Base-by-base conservation (phyloP, 2,888 invertebrate genomes). In the Microchrysa polita region DNA sequence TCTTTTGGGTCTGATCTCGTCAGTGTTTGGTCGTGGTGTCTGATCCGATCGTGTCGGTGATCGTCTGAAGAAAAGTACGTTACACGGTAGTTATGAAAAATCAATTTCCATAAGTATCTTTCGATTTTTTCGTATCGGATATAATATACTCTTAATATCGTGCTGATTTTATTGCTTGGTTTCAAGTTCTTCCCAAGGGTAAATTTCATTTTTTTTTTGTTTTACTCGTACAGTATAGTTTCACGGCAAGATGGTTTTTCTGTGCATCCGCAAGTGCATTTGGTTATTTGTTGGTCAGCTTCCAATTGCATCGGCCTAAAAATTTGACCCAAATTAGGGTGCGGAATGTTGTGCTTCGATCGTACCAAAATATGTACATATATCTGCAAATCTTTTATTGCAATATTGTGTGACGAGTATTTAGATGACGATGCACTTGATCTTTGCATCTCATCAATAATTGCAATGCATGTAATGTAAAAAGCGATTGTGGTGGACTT, bases 381-480 rank as follows among this genome's bases (percentile, higher is more conserved):
- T 34, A 34, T 34, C 7, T 34, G 27, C 27, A 34, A 34, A 34
- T 34, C 4, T 34, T 67, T n/a, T n/a, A 48, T 67, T 53, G 34
- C 16, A 53, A 53, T 42, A 34, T 55, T n/a, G n/a, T n/a, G n/a
- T n/a, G n/a, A n/a, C n/a, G n/a, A n/a, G n/a, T 14, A 69, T 69
- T 69, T 55, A 69, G 57, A 69, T 57, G 69, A 20, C 52, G 57
- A 40, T 69, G 69, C 69, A 69, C 57, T 69, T 69, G 69, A 69
- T 69, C 69, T 69, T 57, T 67, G 27, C 27, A 22, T 27, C 57
- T 40, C 16, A 69, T 69, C 9, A 69, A 10, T 65, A 48, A 22
- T 48, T 44, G 7, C 2, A 34, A 7, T 34, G 27, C 7, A 34
- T 34, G 27, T 34, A 34, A 34, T 5, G 27, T 34, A 34, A 5